Evolutionary conservation across 2,113 vertebrate species (phyloP), one percentile per base, ranked within the genome.

Genomic region (Fulica atra): DNA sequence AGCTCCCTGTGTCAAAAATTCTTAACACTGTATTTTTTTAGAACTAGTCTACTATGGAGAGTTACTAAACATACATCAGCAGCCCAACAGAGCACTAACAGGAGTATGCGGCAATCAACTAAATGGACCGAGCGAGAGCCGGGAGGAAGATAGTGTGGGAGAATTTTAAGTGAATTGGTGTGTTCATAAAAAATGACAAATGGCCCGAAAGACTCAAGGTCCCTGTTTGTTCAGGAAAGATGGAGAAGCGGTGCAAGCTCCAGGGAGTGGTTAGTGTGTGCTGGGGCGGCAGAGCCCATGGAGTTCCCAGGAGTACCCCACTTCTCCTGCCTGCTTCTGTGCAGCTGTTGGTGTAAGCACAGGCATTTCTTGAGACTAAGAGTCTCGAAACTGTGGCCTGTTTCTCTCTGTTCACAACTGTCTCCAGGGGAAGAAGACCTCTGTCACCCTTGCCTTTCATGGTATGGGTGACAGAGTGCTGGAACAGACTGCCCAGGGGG

Each of bases 31-130:
- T 74, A 42, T 60, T 93, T 81, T 92, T 94, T 86, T 38, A 77
- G 63, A 91, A n/a, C 77, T 54, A 88, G 86, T 54, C 93, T 88
- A 6, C 85, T 90, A 80, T 86, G 86, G 71, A 89, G 80, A 93
- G 82, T 84, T 96, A 70, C 93, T 93, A 78, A 94, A 88, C 80
- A 91, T 95, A 89, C 71, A 96, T 96, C 95, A 94, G 73, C 86
- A 85, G 87, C 93, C 92, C 93, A 96, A 90, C 88, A 74, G 65
- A 20, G 86, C 93, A 84, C 89, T 88, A 86, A 91, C 65, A 53
- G 74, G 50, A 93, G 78, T 69, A 42, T 35, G 56, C 26, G 0
- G 71, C 94, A 89, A 89, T 96, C 95, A 96, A 89, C 70, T 88
- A 93, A 95, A 95, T 64, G 85, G 91, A 88, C 86, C 59, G 16